Base-by-base conservation (phyloP, 2,888 invertebrate genomes). In the Diploptera punctata region DNA sequence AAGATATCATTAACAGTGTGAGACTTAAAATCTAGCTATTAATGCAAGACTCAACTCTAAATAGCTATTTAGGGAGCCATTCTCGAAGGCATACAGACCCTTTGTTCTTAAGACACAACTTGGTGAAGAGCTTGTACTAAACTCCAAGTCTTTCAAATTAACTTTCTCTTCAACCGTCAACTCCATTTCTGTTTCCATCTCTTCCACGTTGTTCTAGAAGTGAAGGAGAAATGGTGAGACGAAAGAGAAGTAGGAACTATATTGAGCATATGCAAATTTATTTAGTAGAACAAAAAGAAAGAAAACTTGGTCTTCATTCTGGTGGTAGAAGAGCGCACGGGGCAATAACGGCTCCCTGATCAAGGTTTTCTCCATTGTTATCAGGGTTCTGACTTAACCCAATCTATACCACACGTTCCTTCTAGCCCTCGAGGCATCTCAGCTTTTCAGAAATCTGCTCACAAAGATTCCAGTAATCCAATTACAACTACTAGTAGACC, bases 261-360 rank as follows among this genome's bases (percentile, higher is more conserved):
- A 65, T 54, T 70, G 70, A 73, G 67, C 54, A 61, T 69, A 73
- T 73, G 73, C 73, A 73, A 73, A 73, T 73, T 65, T 69, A 52
- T 73, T 73, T 29, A 44, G 43, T 24, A 33, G 47, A 68, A 67
- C 54, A 60, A 72, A 68, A 61, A 21, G 29, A 60, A 38, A 65
- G 52, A 57, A 68, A 57, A 52, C 62, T 62, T 21, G 13, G 19
- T 43, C 43, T 62, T 16, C 5, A 10, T 62, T 19, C 3, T 10
- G 24, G 52, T 24, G 24, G 52, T 52, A 24, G 1, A 18, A 24
- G 13, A 52, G 24, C 13, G 10, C 10, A 3, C 24, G 3, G 52
- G 21, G 43, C 62, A 38, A 62, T 62, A 61, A 61, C 33, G 26
- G 9, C 33, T 21, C 38, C 21, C 38, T 43, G 62, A 62, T 62